Base-by-base conservation (phyloP, 2,888 invertebrate genomes). In the Noctuana brunneofusca region DNA sequence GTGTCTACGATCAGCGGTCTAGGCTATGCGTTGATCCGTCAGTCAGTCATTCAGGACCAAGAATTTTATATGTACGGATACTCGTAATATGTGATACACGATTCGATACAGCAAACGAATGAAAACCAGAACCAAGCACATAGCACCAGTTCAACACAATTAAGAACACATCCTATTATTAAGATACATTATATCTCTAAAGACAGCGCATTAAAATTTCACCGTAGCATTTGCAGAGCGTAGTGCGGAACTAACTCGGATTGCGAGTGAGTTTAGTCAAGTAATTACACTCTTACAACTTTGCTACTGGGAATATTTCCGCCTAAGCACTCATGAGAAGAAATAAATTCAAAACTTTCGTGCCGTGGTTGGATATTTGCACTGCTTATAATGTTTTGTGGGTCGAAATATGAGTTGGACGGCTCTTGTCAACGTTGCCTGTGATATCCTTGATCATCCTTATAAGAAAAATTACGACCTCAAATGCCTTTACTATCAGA, bases 281-380 rank as follows among this genome's bases (percentile, higher is more conserved):
- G 58, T 58, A 58, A 58, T 50, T 58, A 52, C 38, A 38, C 52
- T 41, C 38, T 52, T 49, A 50, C 5, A 52, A 58, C 49, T 58
- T 41, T 27, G 22, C 16, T 6, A 43, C 52, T 27, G 41, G 24
- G 41, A 52, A 52, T 58, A 52, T 27, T 58, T 58, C 52, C 20
- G 49, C 50, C 16, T n/a, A 58, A 35, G 57, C 38, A 27, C 50
- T 41, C 50, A 16, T 22, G 16, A 41, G 58, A 24, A 50, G 58
- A 24, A 50, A 18, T 50, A 50, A 41, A 58, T 58, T 58, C 38
- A 41, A 41, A 38, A 50, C 16, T 58, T 58, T 12, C 24, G 11
- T 16, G 41, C 22, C 41, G 32, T 32, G 27, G 16, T 16, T 3
- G 30, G 14, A 41, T 55, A 55, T 55, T 55, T 41, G 54, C 12